A percentile compares a stretch with the other conserved stretches of the same genome.
Evolutionary conservation across 2,888 invertebrate genomes (phyloP).

Genomic region (Hyposoter didymator): DNA sequence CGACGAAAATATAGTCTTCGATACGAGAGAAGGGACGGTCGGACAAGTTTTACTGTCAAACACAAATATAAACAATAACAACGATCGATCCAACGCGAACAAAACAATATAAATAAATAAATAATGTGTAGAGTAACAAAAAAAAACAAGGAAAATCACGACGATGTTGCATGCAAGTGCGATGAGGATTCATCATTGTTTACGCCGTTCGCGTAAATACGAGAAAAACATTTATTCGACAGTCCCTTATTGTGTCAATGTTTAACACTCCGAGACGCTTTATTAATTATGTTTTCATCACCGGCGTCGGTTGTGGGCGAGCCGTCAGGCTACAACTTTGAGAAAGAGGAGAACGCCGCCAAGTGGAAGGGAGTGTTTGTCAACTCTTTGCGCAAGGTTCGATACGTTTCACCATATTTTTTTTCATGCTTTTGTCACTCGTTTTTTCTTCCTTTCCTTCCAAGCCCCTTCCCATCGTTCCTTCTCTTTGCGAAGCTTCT

Average conservation of each 20-base stretch:
- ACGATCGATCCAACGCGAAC: neutral
- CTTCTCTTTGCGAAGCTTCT: slow-evolving; percentile 12
- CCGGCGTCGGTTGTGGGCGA: slow-evolving; percentile 85
- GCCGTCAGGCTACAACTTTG: slow-evolving; percentile 91
- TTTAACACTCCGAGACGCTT: slow-evolving; percentile 28
- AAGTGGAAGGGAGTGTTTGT: slow-evolving; percentile 98
- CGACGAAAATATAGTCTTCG: slow-evolving; percentile 11
- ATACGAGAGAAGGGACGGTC: slow-evolving; percentile 35
- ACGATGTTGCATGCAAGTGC: slow-evolving; percentile 39
- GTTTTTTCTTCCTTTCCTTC: slow-evolving; percentile 15
- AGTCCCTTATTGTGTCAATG: slow-evolving; percentile 27
- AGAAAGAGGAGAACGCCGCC: slow-evolving; percentile 93
- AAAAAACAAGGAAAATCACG: slow-evolving; percentile 17
- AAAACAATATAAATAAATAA: neutral
- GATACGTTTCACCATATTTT: slow-evolving; percentile 67
- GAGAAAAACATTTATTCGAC: slow-evolving; percentile 38
- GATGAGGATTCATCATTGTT: slow-evolving; percentile 23
- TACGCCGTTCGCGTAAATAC: slow-evolving; percentile 19
- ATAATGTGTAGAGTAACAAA: neutral
- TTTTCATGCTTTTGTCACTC: slow-evolving; percentile 18
- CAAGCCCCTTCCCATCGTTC: neutral
- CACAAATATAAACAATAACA: neutral
- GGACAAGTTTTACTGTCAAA: slow-evolving; percentile 43
- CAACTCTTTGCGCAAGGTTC: slow-evolving; percentile 94
- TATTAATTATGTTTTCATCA: slow-evolving; percentile 81